A percentile compares a stretch with the other conserved stretches of the same genome.
phyloP scores from a whole-genome alignment of 2,113 vertebrate genomes.

The Cyprinodon tularosa region DNA sequence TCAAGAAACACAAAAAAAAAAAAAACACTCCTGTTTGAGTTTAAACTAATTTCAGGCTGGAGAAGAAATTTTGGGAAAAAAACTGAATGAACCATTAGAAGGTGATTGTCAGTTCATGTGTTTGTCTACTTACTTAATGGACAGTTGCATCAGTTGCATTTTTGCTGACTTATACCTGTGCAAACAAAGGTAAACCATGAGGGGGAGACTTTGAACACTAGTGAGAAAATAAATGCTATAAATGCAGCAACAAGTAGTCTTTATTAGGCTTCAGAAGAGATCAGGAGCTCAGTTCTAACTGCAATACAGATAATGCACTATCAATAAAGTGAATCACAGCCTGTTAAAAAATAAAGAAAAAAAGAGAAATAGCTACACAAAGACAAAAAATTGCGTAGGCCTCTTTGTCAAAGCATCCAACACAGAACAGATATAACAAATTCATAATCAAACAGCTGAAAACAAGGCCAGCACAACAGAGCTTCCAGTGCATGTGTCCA shows the following conservation, averaged over 20 bases:
- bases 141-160: background rate
- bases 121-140: background rate
- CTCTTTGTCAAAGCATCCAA: slow-evolving; percentile 28
- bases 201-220: background rate
- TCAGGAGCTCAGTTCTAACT: background rate
- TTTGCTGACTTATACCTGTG: background rate
- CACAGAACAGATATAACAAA: slow-evolving; percentile 30
- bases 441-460: slow-evolving; percentile 48
- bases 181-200: background rate
- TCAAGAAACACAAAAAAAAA: background rate
- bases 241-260: background rate
- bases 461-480: slow-evolving; percentile 38
- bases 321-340: background rate
- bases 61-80: background rate
- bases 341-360: background rate
- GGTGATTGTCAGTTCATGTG: background rate
- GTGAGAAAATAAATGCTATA: background rate
- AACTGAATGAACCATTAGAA: background rate
- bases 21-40: background rate
- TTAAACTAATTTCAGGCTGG: background rate
- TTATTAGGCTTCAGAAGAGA: background rate
- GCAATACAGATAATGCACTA: background rate
- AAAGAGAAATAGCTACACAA: background rate
- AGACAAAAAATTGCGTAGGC: slow-evolving; percentile 2
- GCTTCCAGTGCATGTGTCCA: slow-evolving; percentile 51